These are phyloP conservation scores for Drosophila colorata DNA, from an alignment of 2,888 invertebrate species.

Conservation along the genomic window DNA sequence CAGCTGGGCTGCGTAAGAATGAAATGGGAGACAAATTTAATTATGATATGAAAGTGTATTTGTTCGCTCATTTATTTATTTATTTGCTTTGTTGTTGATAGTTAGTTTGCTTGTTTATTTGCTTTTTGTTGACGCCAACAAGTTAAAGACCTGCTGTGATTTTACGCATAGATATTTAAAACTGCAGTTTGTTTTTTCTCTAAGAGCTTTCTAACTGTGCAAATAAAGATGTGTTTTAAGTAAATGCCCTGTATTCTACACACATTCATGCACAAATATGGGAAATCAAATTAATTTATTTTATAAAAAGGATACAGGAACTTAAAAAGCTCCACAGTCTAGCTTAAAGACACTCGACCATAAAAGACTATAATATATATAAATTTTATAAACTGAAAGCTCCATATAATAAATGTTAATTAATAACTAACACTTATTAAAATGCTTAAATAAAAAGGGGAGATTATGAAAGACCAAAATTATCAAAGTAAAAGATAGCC, in stretches of 20 bases:
- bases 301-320: no score
- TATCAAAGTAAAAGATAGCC: conserved; percentile 23
- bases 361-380: no score
- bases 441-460: not conserved
- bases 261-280: no score
- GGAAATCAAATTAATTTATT: no score
- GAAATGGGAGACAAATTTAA: conserved; percentile 43
- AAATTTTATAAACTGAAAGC: not conserved
- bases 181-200: not conserved
- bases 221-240: not conserved
- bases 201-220: not conserved
- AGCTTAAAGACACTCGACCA: no score
- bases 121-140: conserved; percentile 16
- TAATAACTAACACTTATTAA: not conserved
- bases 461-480: conserved; percentile 8
- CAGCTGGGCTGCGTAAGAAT: conserved; percentile 32
- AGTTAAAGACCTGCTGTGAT: conserved; percentile 14
- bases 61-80: conserved; percentile 56
- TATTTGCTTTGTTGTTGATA: conserved; percentile 29
- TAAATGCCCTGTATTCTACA: no score
- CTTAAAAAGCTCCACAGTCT: no score
- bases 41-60: conserved; percentile 45
- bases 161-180: conserved; percentile 10
- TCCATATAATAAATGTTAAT: not conserved
- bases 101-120: conserved; percentile 32